Evolutionary conservation across 2,888 invertebrate species (phyloP), one percentile per base, ranked within the genome.

Genomic region (Mycalesis mineus): DNA sequence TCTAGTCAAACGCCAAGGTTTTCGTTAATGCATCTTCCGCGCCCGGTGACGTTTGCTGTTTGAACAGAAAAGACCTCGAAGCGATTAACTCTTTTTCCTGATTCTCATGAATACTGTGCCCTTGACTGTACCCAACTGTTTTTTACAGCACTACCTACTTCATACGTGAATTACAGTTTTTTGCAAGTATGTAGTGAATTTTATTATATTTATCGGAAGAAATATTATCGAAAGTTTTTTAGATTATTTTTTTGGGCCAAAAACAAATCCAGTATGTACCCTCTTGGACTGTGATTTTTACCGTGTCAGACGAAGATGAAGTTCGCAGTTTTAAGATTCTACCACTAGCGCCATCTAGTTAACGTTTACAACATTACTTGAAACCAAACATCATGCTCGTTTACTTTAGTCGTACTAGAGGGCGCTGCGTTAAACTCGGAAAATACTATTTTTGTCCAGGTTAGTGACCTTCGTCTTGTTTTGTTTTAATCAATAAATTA

Each of bases 31-130:
- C 75, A 79, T 81, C 81, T 85, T 85, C 86, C 83, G 84, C 76
- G 67, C 71, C 69, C 73, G 74, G 77, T 79, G 81, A 82, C 82
- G 75, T 71, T 68, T 72, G 37, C 69, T 69, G 67, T 78, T 82
- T 74, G 76, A 76, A 74, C 77, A 82, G 78, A 83, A 74, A 71
- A 83, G 82, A 76, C 82, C 78, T 79, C 79, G 75, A 68, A 68
- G 70, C 33, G 22, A 22, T 67, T 72, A 69, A 73, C 72, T 80
- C 74, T 82, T 85, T 22, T 88, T 86, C 85, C 84, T 85, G 82
- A 77, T 84, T 82, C 77, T 78, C 78, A 75, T 77, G 73, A 79
- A 81, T 73, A 73, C 42, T 8, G 17, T 69, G 82, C 78, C 87
- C 84, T 85, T 85, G 84, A 74, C 71, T 68, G 69, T 62, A 74